These are phyloP conservation scores for Dendropsophus ebraccatus DNA, from an alignment of 2,113 vertebrate genomes.

Conservation along the genomic window DNA sequence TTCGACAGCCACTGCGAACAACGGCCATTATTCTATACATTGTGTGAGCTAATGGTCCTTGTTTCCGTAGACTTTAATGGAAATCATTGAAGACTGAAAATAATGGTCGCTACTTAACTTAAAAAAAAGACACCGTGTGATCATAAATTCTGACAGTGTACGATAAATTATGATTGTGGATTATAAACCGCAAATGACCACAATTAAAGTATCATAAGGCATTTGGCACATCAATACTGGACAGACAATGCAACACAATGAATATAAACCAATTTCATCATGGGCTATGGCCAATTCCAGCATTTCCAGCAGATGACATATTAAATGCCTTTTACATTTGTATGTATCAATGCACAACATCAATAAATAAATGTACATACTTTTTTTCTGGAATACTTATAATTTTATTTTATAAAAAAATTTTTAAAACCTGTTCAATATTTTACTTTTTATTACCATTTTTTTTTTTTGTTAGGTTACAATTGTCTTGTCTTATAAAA, in stretches of 20 bases:
- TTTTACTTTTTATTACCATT: conserved; percentile 38
- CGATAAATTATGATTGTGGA: background rate
- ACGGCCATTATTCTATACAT: too few species aligned
- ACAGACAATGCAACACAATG: background rate
- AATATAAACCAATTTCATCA: background rate
- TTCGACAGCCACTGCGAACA: too few species aligned
- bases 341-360: background rate
- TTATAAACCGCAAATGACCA: background rate
- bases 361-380: background rate
- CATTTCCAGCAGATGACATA: background rate
- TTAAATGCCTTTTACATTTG: background rate
- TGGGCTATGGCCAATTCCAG: background rate
- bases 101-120: too few species aligned
- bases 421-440: background rate
- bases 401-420: too few species aligned
- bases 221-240: background rate
- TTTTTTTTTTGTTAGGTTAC: conserved; percentile 34
- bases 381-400: background rate
- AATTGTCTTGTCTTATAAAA: conserved; percentile 50
- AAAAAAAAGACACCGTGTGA: too few species aligned
- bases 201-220: background rate
- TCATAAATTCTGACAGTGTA: too few species aligned
- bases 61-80: too few species aligned
- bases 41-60: too few species aligned
- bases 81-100: too few species aligned